These are phyloP conservation scores for Cassiopea xamachana DNA, from an alignment of 30 jellyfish, hydroid and myxozoan species.

Conservation along the genomic window DNA sequence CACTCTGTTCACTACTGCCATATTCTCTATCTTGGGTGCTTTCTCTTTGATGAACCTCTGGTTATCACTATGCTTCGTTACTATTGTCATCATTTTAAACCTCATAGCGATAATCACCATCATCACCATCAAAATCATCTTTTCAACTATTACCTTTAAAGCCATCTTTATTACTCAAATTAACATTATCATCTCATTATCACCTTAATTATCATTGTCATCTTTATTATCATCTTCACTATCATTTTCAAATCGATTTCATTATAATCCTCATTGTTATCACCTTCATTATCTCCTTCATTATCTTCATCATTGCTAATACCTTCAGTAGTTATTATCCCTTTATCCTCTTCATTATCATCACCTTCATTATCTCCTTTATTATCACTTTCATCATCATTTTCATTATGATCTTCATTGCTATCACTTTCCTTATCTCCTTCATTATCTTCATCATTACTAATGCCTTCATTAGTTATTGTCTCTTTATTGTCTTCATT, in stretches of 20 bases:
- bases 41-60: too few species aligned
- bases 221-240: neutral
- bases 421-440: neutral
- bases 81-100: too few species aligned
- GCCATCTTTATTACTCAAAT: neutral
- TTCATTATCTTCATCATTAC: neutral
- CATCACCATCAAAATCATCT: neutral
- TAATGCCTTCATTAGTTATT: neutral
- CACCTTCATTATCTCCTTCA: neutral
- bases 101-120: neutral
- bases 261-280: neutral
- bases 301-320: neutral
- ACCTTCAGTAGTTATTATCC: too few species aligned
- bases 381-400: neutral
- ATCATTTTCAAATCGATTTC: neutral
- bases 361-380: neutral
- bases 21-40: too few species aligned
- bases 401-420: too few species aligned
- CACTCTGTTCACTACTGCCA: too few species aligned
- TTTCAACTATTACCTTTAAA: too few species aligned
- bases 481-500: neutral
- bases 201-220: neutral
- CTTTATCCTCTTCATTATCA: too few species aligned
- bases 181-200: neutral
- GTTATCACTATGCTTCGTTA: too few species aligned